A percentile compares a stretch with the other conserved stretches of the same genome.
phyloP scores from a whole-genome alignment of 2,113 vertebrate species.

The Brienomyrus brachyistius region DNA sequence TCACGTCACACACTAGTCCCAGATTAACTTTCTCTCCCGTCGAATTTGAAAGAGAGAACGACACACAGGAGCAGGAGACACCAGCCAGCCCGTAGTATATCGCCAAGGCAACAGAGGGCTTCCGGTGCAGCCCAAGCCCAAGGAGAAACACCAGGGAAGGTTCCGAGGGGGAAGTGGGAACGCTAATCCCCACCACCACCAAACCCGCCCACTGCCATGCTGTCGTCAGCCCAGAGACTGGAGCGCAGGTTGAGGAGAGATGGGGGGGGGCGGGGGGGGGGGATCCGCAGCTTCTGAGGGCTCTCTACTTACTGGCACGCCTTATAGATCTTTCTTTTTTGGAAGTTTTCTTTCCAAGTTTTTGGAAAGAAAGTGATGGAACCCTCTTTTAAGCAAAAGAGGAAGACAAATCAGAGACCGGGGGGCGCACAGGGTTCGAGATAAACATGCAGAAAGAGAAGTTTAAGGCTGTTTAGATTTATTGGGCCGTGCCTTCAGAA shows the following conservation, averaged over 20 bases:
- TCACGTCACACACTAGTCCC: background rate
- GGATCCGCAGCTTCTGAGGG: slow-evolving; percentile 1
- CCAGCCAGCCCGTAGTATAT: background rate
- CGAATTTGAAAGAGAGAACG: background rate
- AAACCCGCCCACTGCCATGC: background rate
- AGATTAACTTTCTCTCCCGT: background rate
- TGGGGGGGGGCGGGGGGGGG: slow-evolving; percentile 1
- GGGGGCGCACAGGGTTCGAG: background rate
- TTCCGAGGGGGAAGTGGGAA: background rate
- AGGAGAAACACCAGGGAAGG: background rate
- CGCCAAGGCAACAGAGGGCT: background rate
- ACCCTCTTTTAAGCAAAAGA: slow-evolving; percentile 60
- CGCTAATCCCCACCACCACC: background rate
- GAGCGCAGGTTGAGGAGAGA: slow-evolving; percentile 8
- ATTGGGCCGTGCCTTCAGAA: background rate
- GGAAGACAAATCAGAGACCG: slow-evolving; percentile 48
- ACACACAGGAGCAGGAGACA: background rate
- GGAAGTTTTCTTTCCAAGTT: slow-evolving; percentile 44
- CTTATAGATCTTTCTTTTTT: slow-evolving; percentile 75
- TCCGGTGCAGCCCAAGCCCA: background rate
- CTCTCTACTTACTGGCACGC: slow-evolving; percentile 74
- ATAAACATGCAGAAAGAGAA: background rate
- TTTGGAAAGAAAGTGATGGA: slow-evolving; percentile 71
- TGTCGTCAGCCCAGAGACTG: background rate
- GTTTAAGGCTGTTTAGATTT: background rate